Conservation (phyloP, 1,140 invertebrate genomes). For the Ips nitidus region DNA sequence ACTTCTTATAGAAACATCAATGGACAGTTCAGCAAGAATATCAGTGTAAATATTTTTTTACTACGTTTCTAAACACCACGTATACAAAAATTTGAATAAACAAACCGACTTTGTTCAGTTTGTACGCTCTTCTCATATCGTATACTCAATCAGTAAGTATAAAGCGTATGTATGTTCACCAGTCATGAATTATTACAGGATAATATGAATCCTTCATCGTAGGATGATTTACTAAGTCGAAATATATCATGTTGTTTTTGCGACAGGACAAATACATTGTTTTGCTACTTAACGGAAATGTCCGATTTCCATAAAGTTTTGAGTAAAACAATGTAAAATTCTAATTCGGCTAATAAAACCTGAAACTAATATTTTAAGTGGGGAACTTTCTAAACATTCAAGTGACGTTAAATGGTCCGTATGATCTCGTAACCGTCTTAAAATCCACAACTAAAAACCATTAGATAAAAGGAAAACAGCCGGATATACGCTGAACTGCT, state of each 20-base stretch:
- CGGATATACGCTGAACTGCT: constrained; percentile 33
- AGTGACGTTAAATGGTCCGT: constrained; percentile 28
- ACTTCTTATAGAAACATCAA: too few relatives aligned
- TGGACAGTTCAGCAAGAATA: too few relatives aligned
- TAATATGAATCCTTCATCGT: constrained; percentile 21
- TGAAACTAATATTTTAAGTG: constrained; percentile 18
- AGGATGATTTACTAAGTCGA: constrained; percentile 17
- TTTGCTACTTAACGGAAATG: not conserved
- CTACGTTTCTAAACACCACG: not conserved
- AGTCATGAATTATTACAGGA: constrained; percentile 25
- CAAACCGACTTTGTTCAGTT: too few relatives aligned
- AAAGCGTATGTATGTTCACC: constrained; percentile 11
- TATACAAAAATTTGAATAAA: too few relatives aligned
- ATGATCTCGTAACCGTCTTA: constrained; percentile 23
- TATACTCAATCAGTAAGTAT: constrained; percentile 8
- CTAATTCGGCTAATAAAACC: constrained; percentile 17
- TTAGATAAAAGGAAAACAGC: constrained; percentile 35
- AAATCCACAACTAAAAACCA: constrained; percentile 35
- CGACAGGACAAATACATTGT: constrained; percentile 8
- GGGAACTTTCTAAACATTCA: constrained; percentile 20
- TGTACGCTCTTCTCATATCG: not conserved
- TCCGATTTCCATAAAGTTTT: not conserved
- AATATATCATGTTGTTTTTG: constrained; percentile 24
- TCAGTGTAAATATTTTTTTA: not conserved
- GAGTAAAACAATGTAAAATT: constrained; percentile 11